Evolutionary conservation across 2,797 vertebrate genomes (phyloP).

Genomic region (Anas bernieri): DNA sequence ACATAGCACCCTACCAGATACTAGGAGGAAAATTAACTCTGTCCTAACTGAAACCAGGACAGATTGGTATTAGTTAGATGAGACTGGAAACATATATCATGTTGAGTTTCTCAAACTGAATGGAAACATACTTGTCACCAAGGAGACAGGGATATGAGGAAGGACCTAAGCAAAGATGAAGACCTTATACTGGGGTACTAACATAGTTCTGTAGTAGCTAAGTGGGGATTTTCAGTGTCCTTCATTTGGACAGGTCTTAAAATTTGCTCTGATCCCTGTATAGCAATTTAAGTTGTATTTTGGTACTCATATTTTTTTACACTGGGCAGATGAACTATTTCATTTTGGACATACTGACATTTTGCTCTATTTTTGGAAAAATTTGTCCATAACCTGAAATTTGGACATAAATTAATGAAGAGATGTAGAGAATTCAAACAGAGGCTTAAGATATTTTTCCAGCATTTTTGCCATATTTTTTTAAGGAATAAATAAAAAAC

Average conservation of each 20-base stretch:
- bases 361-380: neutral
- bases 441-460: neutral
- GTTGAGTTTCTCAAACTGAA: neutral
- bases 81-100: fast-evolving
- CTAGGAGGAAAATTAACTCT: too few species aligned
- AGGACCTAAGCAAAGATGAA: neutral
- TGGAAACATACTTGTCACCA: neutral
- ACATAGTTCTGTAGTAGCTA: neutral
- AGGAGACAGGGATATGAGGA: neutral
- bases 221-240: neutral
- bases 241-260: neutral
- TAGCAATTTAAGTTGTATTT: neutral
- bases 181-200: neutral
- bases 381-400: neutral
- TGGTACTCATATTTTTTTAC: neutral
- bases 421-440: neutral
- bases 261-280: neutral
- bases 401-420: neutral
- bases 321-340: neutral
- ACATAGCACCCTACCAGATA: too few species aligned
- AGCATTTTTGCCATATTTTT: neutral
- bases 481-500: neutral
- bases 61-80: neutral
- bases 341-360: neutral
- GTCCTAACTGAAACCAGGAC: too few species aligned